These are phyloP conservation scores for Astreopora myriophthalma DNA, from an alignment of 64 coral and sea anemone species.

Conservation along the genomic window DNA sequence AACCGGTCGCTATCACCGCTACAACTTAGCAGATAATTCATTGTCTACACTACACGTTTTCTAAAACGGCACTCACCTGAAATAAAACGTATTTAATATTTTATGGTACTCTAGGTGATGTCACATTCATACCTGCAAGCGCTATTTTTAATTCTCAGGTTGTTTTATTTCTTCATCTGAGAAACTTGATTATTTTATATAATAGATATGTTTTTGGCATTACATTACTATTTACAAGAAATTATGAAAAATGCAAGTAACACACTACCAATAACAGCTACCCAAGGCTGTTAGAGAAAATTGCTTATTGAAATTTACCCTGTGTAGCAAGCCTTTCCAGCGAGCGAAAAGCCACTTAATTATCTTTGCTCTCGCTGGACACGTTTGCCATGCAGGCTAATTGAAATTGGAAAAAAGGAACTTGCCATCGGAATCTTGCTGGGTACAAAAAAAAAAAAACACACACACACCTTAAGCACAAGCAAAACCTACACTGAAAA, in stretches of 20 bases:
- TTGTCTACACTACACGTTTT: not conserved
- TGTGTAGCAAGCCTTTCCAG: too few relatives aligned
- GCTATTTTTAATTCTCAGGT: not conserved
- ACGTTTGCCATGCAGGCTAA: too few relatives aligned
- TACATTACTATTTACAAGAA: conserved; percentile 29
- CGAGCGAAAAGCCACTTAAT: too few relatives aligned
- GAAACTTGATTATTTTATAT: not conserved
- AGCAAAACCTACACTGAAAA: too few relatives aligned
- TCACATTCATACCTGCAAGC: not conserved
- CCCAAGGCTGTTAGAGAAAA: conserved; percentile 36
- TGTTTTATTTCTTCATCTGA: not conserved
- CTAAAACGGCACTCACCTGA: not conserved
- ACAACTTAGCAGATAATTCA: not conserved
- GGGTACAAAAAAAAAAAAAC: too few relatives aligned
- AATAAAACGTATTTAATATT: not conserved
- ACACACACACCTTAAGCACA: too few relatives aligned
- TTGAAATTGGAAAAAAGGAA: too few relatives aligned
- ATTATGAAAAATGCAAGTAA: conserved; percentile 1
- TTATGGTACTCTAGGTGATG: not conserved
- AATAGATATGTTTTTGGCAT: not conserved
- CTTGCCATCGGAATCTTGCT: too few relatives aligned
- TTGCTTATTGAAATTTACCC: not conserved
- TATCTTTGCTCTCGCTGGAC: too few relatives aligned
- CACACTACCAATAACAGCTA: not conserved
- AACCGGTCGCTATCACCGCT: too few relatives aligned